Evolutionary conservation across 2,113 vertebrate species (phyloP).

Genomic region (Helogale parvula): DNA sequence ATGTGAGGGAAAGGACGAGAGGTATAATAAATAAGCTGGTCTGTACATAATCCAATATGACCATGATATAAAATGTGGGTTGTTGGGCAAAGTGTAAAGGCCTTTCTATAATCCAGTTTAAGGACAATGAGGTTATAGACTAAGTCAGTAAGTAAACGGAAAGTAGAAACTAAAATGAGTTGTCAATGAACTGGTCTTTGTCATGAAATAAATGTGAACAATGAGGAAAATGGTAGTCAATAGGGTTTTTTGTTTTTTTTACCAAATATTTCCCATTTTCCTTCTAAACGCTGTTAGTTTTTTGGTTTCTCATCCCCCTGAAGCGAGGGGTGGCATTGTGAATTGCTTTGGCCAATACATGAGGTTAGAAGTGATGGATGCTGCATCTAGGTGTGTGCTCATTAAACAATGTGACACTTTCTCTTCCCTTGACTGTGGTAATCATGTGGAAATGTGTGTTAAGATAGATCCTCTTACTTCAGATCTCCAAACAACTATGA

Average conservation of each 20-base stretch:
- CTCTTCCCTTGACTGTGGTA: neutral
- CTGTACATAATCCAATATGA: neutral
- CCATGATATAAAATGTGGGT: neutral
- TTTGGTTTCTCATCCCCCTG: neutral
- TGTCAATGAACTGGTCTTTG: neutral
- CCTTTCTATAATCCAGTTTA: neutral
- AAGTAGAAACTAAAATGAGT: neutral
- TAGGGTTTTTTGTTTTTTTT: neutral
- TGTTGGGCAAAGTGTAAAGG: neutral
- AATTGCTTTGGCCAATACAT: neutral
- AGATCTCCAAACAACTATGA: neutral
- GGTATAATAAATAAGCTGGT: neutral
- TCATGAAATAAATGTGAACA: neutral
- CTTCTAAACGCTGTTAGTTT: neutral
- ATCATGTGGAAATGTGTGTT: neutral
- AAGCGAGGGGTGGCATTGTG: neutral
- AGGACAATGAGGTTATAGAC: neutral
- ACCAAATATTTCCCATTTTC: neutral
- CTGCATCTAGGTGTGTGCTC: fast-evolving
- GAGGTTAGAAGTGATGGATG: neutral
- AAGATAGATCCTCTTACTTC: neutral
- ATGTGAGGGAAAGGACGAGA: neutral
- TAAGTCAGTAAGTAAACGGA: neutral
- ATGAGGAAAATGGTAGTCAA: neutral
- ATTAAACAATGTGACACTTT: neutral